phyloP scores from a whole-genome alignment of 2,113 vertebrate species.

The Podocnemis expansa region DNA sequence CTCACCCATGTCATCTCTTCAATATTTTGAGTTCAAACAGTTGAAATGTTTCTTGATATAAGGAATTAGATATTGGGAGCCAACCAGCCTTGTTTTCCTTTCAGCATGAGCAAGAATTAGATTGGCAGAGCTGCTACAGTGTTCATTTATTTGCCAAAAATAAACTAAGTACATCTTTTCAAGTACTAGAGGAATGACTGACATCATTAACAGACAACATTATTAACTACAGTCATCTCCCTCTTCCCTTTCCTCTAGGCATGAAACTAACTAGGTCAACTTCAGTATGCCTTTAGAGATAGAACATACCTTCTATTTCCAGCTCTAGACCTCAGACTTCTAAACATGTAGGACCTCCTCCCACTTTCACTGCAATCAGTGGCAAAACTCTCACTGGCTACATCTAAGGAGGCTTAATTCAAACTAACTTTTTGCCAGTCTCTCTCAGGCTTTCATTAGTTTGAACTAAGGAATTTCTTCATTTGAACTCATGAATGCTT shows the following conservation, averaged over 20 bases:
- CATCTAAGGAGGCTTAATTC: no score
- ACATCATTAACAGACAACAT: slow-evolving; percentile 25
- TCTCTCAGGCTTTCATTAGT: no score
- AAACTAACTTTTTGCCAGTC: no score
- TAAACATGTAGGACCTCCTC: fast-evolving
- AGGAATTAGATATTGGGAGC: slow-evolving; percentile 45
- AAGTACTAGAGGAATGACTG: slow-evolving; percentile 54
- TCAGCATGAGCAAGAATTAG: slow-evolving; percentile 47
- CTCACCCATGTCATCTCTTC: not conserved
- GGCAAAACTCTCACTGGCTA: not conserved
- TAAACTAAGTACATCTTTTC: slow-evolving; percentile 49
- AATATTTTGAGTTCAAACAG: slow-evolving; percentile 31
- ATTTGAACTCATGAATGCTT: no score
- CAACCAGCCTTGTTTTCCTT: slow-evolving; percentile 59
- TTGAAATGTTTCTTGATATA: slow-evolving; percentile 24
- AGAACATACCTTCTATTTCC: not conserved
- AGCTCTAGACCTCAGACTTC: not conserved
- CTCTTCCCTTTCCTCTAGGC: slow-evolving; percentile 11
- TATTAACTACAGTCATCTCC: slow-evolving; percentile 11
- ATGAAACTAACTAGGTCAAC: not conserved
- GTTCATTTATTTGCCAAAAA: slow-evolving; percentile 61
- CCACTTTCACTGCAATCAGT: not conserved
- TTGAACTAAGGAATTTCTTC: no score
- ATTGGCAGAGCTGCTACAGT: slow-evolving; percentile 41
- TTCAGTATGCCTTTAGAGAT: not conserved